Percentiles rank a stretch among this genome's conserved stretches.
These are phyloP conservation scores for Caenorhabditis sp. DNA, from an alignment of 2,888 invertebrate species.

Conservation along the genomic window DNA sequence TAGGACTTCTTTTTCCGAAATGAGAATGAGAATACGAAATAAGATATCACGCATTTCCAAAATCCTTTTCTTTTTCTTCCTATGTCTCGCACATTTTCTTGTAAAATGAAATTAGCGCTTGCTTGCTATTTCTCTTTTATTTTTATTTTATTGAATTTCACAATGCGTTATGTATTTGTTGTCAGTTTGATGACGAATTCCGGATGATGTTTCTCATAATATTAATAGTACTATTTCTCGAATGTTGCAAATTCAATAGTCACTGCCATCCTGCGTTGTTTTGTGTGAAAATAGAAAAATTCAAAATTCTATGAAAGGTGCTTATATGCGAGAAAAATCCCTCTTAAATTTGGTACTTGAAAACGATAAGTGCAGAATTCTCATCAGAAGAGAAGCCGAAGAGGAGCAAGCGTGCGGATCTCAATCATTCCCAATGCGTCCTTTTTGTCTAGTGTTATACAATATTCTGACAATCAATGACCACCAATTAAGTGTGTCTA, in stretches of 20 bases:
- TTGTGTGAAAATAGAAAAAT: neutral
- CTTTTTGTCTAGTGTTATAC: slow-evolving; percentile 25
- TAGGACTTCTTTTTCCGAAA: slow-evolving; percentile 7
- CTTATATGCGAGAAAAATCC: slow-evolving; percentile 8
- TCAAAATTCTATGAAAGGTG: neutral
- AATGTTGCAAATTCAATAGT: too few relatives aligned
- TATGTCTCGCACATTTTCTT: slow-evolving; percentile 6
- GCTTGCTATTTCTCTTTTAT: slow-evolving; percentile 21
- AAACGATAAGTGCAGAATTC: slow-evolving; percentile 44
- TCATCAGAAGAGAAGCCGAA: slow-evolving; percentile 31
- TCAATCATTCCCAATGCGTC: neutral
- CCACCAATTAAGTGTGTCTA: slow-evolving; percentile 55
- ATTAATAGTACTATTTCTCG: too few relatives aligned
- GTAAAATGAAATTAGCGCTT: slow-evolving; percentile 41
- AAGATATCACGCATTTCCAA: slow-evolving; percentile 47
- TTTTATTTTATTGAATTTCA: slow-evolving; percentile 1
- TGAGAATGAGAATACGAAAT: slow-evolving; percentile 23
- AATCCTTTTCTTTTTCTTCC: slow-evolving; percentile 8
- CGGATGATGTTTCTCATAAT: too few relatives aligned
- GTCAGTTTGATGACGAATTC: slow-evolving; percentile 4
- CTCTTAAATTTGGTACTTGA: slow-evolving; percentile 30
- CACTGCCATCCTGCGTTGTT: too few relatives aligned
- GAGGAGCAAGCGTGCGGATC: neutral
- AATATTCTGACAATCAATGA: slow-evolving; percentile 57
- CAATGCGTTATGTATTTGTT: slow-evolving; percentile 13